Evolutionary conservation across 2,113 vertebrate genomes (phyloP).

Genomic region (Corythornis cristatus): DNA sequence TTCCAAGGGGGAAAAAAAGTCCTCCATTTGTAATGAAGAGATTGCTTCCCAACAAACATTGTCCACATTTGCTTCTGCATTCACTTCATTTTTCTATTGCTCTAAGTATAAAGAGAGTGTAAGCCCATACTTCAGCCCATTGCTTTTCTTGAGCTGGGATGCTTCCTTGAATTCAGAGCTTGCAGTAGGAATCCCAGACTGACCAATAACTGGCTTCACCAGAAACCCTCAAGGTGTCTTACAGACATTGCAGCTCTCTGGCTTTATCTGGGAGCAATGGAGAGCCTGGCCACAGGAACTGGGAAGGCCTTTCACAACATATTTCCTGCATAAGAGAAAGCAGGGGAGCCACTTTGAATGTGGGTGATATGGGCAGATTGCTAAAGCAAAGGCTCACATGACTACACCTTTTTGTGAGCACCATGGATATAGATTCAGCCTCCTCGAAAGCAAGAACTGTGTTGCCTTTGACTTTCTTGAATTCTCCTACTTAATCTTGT

Average conservation of each 20-base stretch:
- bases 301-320: not conserved
- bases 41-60: not conserved
- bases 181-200: not conserved
- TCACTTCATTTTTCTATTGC: not conserved
- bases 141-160: not conserved
- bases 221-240: not conserved
- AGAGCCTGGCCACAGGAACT: not conserved
- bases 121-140: not conserved
- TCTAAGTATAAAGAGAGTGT: not conserved
- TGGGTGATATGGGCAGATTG: not conserved
- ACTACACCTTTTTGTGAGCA: not conserved
- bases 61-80: not conserved
- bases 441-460: not conserved
- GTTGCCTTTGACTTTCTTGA: not conserved
- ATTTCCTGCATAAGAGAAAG: not conserved
- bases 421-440: not conserved
- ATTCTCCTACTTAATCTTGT: not conserved
- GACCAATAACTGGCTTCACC: not conserved
- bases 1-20: not conserved
- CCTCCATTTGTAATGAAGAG: not conserved
- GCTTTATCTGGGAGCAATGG: not conserved
- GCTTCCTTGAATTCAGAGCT: not conserved
- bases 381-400: not conserved
- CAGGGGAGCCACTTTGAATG: not conserved
- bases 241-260: not conserved